Evolutionary conservation across 2,797 vertebrate species (phyloP), one percentile per base, ranked within the genome.

Genomic region (Chelon auratus): DNA sequence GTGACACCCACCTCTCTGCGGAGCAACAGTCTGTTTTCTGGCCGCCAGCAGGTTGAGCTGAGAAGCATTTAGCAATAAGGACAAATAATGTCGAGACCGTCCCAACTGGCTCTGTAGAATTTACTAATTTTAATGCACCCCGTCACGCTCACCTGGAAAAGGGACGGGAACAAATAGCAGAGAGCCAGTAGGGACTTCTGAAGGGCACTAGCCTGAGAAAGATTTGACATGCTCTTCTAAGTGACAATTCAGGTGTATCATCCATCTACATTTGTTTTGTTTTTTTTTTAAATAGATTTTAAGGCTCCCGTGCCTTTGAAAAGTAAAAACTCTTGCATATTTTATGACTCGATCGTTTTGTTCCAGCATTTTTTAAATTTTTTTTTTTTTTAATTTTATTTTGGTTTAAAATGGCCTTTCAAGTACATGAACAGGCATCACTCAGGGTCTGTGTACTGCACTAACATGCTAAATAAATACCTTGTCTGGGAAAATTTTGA

Each of bases 111-210:
- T 55, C 20, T 2, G 42, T 80, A 70, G 66, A 84, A 84, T 89
- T 86, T 85, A 56, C 62, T 48, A 71, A 36, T 55, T 74, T 80
- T 69, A 75, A 62, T 64, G 54, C 58, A 17, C 9, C 62, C 33
- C 55, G 77, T 74, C 85, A 84, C 56, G 33, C 75, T 82, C 72
- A 90, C 79, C 88, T 85, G 80, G 56, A 73, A 11, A 53, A 39
- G 45, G 37, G 52, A 42, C 15, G 11, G 50, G 48, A 39, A 66
- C 75, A 88, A 81, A 87, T 76, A 81, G 3, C 78, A 88, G 53
- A 12, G 24, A 6, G 81, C 69, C 83, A 72, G 75, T 0, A 0
- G 78, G 80, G 83, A 81, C 65, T 12, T 53, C 24, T 59, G 79
- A 84, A 84, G 85, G 79, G 63, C 81, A 69, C 10, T 0, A 2